Percentiles rank a stretch among this genome's conserved stretches.
Conservation (phyloP, 2,113 vertebrate species). For the Emydocephalus ijimae region DNA sequence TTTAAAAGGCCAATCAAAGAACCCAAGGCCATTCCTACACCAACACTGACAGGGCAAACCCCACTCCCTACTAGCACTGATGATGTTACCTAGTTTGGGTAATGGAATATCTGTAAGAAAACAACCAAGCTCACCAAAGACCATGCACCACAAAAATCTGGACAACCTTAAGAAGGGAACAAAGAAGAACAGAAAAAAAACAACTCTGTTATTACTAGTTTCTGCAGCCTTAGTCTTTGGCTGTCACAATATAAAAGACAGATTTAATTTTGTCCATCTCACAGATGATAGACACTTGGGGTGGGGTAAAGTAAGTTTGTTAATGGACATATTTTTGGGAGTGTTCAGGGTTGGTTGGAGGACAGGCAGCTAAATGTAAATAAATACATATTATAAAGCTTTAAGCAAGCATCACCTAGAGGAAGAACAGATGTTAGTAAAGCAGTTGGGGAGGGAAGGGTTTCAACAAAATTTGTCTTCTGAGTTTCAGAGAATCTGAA, state of each 20-base stretch:
- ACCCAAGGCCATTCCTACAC: neutral
- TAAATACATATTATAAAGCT: neutral
- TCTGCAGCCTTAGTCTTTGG: neutral
- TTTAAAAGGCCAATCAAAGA: neutral
- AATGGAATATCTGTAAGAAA: neutral
- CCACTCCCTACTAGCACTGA: neutral
- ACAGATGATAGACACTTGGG: neutral
- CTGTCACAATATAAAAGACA: neutral
- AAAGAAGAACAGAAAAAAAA: neutral
- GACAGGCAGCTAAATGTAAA: neutral
- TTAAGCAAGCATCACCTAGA: neutral
- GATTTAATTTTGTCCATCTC: neutral
- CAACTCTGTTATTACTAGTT: neutral
- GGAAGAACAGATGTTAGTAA: neutral
- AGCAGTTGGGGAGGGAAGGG: neutral
- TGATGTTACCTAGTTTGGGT: neutral
- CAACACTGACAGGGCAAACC: neutral
- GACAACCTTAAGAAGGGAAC: neutral
- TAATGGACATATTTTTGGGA: neutral
- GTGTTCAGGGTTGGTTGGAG: neutral
- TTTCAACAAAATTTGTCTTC: neutral
- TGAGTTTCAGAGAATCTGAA: neutral
- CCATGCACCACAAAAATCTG: neutral
- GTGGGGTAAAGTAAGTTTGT: neutral
- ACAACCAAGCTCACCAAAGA: neutral